Evolutionary conservation across 2,888 invertebrate species (phyloP).

Genomic region (Harpalus rubripes): DNA sequence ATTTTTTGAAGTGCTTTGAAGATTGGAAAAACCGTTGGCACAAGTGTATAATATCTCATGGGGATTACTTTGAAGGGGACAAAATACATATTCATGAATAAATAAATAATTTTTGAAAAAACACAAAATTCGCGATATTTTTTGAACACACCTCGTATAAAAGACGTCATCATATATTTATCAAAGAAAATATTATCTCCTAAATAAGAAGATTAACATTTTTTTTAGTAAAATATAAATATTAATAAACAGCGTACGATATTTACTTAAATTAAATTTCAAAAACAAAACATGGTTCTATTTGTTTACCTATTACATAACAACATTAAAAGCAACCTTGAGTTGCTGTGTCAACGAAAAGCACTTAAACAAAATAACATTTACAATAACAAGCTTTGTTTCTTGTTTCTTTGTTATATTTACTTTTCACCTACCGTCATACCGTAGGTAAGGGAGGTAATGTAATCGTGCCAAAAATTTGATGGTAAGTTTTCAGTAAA

Average conservation of each 20-base stretch:
- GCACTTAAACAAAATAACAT: background rate
- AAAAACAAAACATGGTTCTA: background rate
- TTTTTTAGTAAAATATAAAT: background rate
- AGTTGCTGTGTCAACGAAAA: conserved; percentile 9
- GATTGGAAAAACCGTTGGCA: too few relatives aligned
- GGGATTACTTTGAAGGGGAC: too few relatives aligned
- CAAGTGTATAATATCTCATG: too few relatives aligned
- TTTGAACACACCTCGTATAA: too few relatives aligned
- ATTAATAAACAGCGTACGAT: conserved; percentile 1
- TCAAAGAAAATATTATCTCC: background rate
- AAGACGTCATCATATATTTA: background rate
- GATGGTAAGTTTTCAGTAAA: too few relatives aligned
- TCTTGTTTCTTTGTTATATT: background rate
- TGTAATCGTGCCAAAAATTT: too few relatives aligned
- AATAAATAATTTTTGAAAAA: too few relatives aligned
- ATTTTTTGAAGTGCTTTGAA: too few relatives aligned
- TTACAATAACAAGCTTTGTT: background rate
- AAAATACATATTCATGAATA: too few relatives aligned
- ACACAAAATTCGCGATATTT: too few relatives aligned
- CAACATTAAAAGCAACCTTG: conserved; percentile 4
- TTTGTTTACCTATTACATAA: background rate
- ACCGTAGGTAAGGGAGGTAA: too few relatives aligned
- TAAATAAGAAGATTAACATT: background rate
- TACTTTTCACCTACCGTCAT: too few relatives aligned
- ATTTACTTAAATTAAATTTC: background rate